A percentile compares a stretch with the other conserved stretches of the same genome.
Conservation (phyloP, 2,113 vertebrate species). For the Guaruba guarouba region DNA sequence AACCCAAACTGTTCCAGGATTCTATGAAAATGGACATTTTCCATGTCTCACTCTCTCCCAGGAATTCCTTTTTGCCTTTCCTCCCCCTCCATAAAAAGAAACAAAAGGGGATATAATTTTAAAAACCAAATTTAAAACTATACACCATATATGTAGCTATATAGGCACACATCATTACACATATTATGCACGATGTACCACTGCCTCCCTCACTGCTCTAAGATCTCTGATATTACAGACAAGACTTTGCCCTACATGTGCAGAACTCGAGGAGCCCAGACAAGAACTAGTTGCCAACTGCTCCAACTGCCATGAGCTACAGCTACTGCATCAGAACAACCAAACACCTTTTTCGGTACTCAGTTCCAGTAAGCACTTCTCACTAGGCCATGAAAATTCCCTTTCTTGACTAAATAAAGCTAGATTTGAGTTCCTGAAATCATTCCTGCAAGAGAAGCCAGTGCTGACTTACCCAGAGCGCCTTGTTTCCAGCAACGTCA, state of each 20-base stretch:
- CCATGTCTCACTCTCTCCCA: neutral
- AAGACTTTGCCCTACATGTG: fast-evolving
- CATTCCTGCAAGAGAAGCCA: fast-evolving
- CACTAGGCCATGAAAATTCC: fast-evolving
- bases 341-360: neutral
- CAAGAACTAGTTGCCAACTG: neutral
- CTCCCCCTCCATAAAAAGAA: neutral
- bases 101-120: neutral
- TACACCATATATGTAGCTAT: neutral
- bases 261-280: neutral
- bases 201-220: neutral
- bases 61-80: neutral
- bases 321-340: neutral
- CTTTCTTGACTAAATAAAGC: neutral
- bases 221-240: neutral
- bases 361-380: neutral
- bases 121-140: neutral
- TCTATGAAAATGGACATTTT: neutral
- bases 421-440: fast-evolving
- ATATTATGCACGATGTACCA: fast-evolving
- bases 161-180: fast-evolving
- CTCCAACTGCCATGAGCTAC: neutral
- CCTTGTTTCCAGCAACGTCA: constrained; percentile 89
- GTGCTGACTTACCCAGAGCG: constrained; percentile 83
- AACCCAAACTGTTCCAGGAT: neutral